Evolutionary conservation across 1,140 invertebrate species (phyloP).

Genomic region (Dreissena polymorpha): DNA sequence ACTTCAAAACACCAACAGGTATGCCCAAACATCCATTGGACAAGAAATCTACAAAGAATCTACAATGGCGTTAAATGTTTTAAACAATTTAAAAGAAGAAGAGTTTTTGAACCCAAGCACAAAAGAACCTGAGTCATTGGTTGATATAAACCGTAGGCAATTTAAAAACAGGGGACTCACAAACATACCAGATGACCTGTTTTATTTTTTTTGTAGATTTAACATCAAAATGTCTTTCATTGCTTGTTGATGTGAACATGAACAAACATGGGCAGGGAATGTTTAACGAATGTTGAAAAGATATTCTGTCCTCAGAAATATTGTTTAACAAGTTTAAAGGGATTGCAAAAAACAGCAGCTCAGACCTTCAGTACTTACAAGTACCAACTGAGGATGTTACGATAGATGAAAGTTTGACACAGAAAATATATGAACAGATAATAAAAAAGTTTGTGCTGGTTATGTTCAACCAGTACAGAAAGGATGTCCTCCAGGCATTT

Average conservation of each 20-base stretch:
- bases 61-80: neutral
- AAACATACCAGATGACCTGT: slow-evolving; percentile 18
- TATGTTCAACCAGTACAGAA: slow-evolving; percentile 25
- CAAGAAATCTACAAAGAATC: neutral
- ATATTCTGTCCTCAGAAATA: too few species aligned
- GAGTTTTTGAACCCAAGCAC: neutral
- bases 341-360: too few species aligned
- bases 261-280: slow-evolving; percentile 20
- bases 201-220: slow-evolving; percentile 7
- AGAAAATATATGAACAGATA: slow-evolving; percentile 27
- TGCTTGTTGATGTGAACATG: slow-evolving; percentile 20
- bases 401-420: neutral
- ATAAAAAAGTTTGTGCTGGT: slow-evolving; percentile 10
- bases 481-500: slow-evolving; percentile 17
- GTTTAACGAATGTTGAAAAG: too few species aligned
- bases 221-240: slow-evolving; percentile 4
- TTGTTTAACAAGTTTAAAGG: too few species aligned
- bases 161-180: neutral
- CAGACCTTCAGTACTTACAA: too few species aligned
- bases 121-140: slow-evolving; percentile 5
- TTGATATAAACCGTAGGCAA: slow-evolving; percentile 12
- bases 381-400: too few species aligned
- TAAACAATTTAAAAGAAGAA: slow-evolving; percentile 26
- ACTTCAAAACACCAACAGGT: slow-evolving; percentile 1
- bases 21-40: neutral